A percentile compares a stretch with the other conserved stretches of the same genome.
These are phyloP conservation scores for Bos javanicus DNA, from an alignment of 2,113 vertebrate species.

Conservation along the genomic window DNA sequence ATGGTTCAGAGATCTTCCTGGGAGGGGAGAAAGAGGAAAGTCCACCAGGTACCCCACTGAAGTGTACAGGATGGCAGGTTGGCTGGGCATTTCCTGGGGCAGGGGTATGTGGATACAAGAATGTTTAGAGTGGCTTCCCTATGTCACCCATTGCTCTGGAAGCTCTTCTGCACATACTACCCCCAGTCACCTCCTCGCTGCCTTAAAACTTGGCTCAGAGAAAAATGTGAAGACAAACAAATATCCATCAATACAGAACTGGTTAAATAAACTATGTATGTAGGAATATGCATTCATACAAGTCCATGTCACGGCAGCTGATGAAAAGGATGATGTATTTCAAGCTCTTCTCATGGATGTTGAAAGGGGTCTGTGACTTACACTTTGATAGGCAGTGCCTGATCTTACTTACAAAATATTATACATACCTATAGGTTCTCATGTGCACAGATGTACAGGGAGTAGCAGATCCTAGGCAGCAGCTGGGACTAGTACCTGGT, in stretches of 20 bases:
- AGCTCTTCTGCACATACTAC: neutral
- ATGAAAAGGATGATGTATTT: neutral
- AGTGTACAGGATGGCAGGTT: conserved; percentile 10
- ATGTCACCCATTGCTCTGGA: neutral
- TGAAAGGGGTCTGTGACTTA: neutral
- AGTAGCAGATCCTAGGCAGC: neutral
- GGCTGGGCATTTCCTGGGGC: conserved; percentile 9
- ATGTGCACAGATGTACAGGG: neutral
- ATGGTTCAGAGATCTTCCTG: conserved; percentile 36
- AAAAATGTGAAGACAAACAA: conserved; percentile 12
- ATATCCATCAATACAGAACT: neutral
- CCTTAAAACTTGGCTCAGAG: conserved; percentile 18
- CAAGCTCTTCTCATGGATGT: neutral
- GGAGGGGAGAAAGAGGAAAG: neutral
- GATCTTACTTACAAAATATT: neutral
- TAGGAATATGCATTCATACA: neutral
- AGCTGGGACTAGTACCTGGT: neutral
- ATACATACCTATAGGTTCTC: neutral
- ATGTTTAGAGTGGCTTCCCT: neutral
- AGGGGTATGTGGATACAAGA: neutral
- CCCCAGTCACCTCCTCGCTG: neutral
- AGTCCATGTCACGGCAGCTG: neutral
- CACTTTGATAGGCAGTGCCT: neutral
- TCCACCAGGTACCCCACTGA: neutral
- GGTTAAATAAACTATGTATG: neutral